Evolutionary conservation across 2,888 invertebrate species (phyloP).

Genomic region (Copidosoma aretas): DNA sequence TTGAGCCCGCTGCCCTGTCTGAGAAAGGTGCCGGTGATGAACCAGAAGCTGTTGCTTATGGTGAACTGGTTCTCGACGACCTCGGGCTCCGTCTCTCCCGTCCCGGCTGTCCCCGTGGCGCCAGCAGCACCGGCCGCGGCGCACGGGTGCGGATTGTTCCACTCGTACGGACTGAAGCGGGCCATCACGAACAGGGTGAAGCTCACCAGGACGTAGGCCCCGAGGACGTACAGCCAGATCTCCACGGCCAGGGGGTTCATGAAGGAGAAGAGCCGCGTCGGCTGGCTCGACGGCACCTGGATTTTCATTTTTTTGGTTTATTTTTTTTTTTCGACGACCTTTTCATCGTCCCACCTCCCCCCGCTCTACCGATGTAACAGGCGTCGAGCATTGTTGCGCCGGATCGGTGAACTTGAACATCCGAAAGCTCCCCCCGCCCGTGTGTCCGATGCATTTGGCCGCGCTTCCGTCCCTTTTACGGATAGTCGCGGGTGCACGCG

Average conservation of each 20-base stretch:
- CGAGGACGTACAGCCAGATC: constrained; percentile 95
- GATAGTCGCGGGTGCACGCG: too few relatives aligned
- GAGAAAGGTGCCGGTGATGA: constrained; percentile 87
- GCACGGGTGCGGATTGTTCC: constrained; percentile 84
- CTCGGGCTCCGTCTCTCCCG: too few relatives aligned
- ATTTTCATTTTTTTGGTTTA: constrained; percentile 62
- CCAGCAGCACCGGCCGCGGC: constrained; percentile 71
- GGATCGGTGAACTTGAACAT: too few relatives aligned
- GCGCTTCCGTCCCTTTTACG: too few relatives aligned
- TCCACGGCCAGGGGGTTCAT: constrained; percentile 95
- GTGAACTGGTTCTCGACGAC: constrained; percentile 95
- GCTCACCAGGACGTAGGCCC: constrained; percentile 92
- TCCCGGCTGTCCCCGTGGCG: too few relatives aligned
- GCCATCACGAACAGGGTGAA: constrained; percentile 96
- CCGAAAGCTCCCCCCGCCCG: too few relatives aligned
- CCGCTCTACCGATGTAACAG: constrained; percentile 1
- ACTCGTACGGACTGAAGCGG: constrained; percentile 95
- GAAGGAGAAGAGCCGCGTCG: constrained; percentile 90
- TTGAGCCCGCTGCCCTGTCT: constrained; percentile 85
- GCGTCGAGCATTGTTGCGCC: too few relatives aligned
- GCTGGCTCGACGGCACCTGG: constrained; percentile 89
- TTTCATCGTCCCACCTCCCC: too few relatives aligned
- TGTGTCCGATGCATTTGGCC: too few relatives aligned
- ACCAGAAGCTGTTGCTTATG: constrained; percentile 92
- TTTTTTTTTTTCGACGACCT: too few relatives aligned